Percentiles rank a stretch among this genome's conserved stretches.
Evolutionary conservation across 2,888 invertebrate genomes (phyloP).

Genomic region (Himalopsyche japonica): DNA sequence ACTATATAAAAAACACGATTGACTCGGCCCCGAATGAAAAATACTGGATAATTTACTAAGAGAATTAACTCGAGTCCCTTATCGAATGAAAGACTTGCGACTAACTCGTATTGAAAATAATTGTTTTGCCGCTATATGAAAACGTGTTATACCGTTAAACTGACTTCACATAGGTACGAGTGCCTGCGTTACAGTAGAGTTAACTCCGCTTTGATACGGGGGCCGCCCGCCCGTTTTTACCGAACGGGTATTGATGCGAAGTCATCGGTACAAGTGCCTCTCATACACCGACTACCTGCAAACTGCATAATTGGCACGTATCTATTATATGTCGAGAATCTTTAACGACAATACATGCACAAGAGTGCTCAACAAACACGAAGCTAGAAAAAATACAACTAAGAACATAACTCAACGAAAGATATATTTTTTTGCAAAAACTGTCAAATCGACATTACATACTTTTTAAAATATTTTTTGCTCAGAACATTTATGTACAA

Average conservation of each 20-base stretch:
- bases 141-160: constrained; percentile 31
- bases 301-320: neutral
- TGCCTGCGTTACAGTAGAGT: neutral
- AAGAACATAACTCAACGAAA: too few relatives aligned
- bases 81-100: neutral
- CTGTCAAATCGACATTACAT: too few relatives aligned
- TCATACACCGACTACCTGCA: neutral
- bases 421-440: too few relatives aligned
- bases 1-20: too few relatives aligned
- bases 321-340: neutral
- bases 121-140: constrained; percentile 21
- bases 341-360: too few relatives aligned
- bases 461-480: too few relatives aligned
- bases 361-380: too few relatives aligned
- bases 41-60: neutral
- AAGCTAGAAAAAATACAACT: too few relatives aligned
- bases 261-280: neutral
- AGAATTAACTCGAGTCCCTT: neutral
- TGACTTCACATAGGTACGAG: neutral
- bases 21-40: too few relatives aligned
- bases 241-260: neutral
- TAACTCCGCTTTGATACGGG: neutral
- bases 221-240: neutral
- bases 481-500: too few relatives aligned
- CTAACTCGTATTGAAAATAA: constrained; percentile 24